phyloP scores from a whole-genome alignment of 1,140 invertebrate genomes.

The Pseudoatta argentina region DNA sequence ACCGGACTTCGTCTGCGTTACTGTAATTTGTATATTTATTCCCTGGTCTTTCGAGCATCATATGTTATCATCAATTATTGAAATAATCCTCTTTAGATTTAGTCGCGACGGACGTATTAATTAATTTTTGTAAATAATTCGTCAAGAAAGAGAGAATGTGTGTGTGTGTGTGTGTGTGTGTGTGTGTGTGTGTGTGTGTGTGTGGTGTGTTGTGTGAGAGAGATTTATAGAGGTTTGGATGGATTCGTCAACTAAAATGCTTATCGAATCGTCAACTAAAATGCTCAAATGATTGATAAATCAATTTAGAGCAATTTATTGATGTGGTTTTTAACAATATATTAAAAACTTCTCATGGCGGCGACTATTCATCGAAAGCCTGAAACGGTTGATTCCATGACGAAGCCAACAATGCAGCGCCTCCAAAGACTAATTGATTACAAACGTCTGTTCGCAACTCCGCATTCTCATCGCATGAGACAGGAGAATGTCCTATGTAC shows the following conservation, averaged over 20 bases:
- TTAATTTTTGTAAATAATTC: conserved; percentile 79
- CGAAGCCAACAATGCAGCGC: conserved; percentile 84
- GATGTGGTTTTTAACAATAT: background rate
- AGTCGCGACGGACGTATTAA: conserved; percentile 58
- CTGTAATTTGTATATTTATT: conserved; percentile 71
- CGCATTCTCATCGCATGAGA: conserved; percentile 64
- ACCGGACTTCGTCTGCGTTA: background rate
- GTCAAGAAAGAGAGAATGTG: background rate
- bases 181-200: too few relatives aligned
- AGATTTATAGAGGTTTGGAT: conserved; percentile 80
- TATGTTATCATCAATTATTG: conserved; percentile 47
- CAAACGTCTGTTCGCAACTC: conserved; percentile 61
- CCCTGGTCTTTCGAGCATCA: conserved; percentile 12
- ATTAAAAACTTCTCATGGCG: background rate
- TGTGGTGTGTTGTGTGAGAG: conserved; percentile 4
- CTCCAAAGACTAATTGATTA: conserved; percentile 84
- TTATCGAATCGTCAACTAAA: background rate
- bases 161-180: too few relatives aligned
- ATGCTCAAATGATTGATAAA: background rate
- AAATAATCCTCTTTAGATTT: conserved; percentile 48
- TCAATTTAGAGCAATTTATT: background rate
- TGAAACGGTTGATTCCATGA: conserved; percentile 83
- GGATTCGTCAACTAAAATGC: conserved; percentile 36
- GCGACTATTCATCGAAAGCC: conserved; percentile 80
- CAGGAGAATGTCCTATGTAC: conserved; percentile 78